Base-by-base conservation (phyloP, 2,888 invertebrate genomes). In the Ormyrus nitidulus region DNA sequence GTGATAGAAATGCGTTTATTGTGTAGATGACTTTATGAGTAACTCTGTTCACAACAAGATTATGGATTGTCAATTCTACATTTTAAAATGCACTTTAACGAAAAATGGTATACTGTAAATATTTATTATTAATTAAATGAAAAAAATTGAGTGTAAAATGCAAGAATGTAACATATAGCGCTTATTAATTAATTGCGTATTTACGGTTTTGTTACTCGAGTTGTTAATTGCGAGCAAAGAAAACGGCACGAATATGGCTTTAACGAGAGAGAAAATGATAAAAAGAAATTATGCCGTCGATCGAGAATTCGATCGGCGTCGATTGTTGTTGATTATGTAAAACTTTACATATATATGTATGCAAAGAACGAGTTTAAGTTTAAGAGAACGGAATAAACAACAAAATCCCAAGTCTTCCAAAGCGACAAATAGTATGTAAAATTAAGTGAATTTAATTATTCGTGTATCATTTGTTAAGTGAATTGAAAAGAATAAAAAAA, bases 331-430 rank as follows among this genome's bases (percentile, higher is more conserved):
- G 69, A 75, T 68, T 75, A 75, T 74, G 61, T 34, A 34, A 34
- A 34, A 34, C 34, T 34, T 34, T 34, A 34, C 13, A 75, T 73
- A 74, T 69, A 74, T 77, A 74, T 13, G 48, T 75, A 80, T 61
- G 44, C 11, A 71, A 73, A 66, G 48, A 51, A 48, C 34, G 46
- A 74, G 54, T 73, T 34, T 71, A 77, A 56, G 48, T n/a, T 79
- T 74, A 80, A 68, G 64, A 46, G 53, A 65, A 48, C 70, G 48
- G 9, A 51, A 56, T 48, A 66, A 81, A 74, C 89, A 89, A 88
- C 89, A 89, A 87, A 89, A 85, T 89, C 89, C 84, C 84, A 89
- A 64, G 89, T 89, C 89, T 89, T 89, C 89, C 89, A 89, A 77
- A 78, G 62, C 56, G 62, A 80, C 56, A 76, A 77, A 59, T 51